These are phyloP conservation scores for Crocodylus rhombifer DNA, from an alignment of 2,797 vertebrate species.

Conservation along the genomic window DNA sequence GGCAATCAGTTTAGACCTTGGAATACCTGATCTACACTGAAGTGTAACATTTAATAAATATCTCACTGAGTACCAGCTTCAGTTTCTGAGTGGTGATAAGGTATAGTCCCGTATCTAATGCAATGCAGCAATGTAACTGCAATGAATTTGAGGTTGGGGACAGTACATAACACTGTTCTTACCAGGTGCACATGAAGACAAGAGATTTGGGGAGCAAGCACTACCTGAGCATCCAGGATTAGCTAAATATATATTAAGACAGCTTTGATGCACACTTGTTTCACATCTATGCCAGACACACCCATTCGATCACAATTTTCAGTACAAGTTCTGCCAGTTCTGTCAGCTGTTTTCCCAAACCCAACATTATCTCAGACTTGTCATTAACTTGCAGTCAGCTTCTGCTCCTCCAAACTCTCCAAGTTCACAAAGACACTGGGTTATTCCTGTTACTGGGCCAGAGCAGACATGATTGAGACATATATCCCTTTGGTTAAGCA, in stretches of 20 bases:
- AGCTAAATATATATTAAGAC: neutral
- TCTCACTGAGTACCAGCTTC: neutral
- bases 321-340: conserved; percentile 9
- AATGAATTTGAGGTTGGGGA: neutral
- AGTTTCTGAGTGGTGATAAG: neutral
- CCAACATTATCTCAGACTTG: neutral
- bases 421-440: neutral
- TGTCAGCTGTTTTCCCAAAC: neutral
- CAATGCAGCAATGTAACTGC: neutral
- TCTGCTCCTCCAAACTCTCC: neutral
- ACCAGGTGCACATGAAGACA: neutral
- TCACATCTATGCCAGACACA: conserved; percentile 11
- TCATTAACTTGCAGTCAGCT: neutral
- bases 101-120: neutral
- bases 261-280: neutral
- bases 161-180: neutral
- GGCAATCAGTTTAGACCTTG: neutral
- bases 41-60: neutral
- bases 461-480: neutral
- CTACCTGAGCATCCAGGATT: neutral
- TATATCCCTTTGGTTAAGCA: neutral
- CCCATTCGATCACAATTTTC: neutral
- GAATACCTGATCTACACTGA: neutral
- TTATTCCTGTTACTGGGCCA: neutral
- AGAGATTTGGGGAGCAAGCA: neutral